These are phyloP conservation scores for Notiomystis cincta DNA, from an alignment of 2,113 vertebrate genomes.

Conservation along the genomic window DNA sequence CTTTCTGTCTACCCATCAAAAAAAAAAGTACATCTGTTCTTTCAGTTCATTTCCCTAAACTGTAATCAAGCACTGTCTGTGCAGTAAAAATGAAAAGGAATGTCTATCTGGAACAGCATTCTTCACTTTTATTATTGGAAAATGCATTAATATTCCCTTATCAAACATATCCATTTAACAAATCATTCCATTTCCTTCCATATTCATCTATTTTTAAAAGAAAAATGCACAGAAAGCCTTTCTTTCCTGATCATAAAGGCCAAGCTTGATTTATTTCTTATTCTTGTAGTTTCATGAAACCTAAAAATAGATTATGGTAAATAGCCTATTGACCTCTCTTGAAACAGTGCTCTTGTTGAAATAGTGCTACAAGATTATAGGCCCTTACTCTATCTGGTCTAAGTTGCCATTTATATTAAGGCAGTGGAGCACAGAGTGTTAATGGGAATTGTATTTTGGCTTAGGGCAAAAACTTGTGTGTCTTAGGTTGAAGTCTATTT, in stretches of 20 bases:
- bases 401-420: background rate
- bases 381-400: background rate
- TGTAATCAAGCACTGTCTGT: slow-evolving; percentile 15
- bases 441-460: background rate
- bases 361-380: background rate
- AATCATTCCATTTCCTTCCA: background rate
- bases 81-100: slow-evolving; percentile 25
- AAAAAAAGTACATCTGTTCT: slow-evolving; percentile 31
- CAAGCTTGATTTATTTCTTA: background rate
- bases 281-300: background rate
- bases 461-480: background rate
- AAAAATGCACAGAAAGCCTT: background rate
- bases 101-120: slow-evolving; percentile 1
- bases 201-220: background rate
- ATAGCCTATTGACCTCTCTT: background rate
- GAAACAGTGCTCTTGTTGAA: too few relatives aligned
- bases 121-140: slow-evolving; percentile 40
- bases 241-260: background rate
- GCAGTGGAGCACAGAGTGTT: background rate
- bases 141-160: slow-evolving; percentile 22
- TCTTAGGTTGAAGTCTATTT: background rate
- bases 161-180: slow-evolving; percentile 16
- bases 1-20: slow-evolving; percentile 19
- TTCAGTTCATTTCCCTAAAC: slow-evolving; percentile 47
- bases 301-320: background rate